A percentile compares a stretch with the other conserved stretches of the same genome.
These are phyloP conservation scores for Hephaestus fuliginosus DNA, from an alignment of 2,797 vertebrate genomes.

Conservation along the genomic window DNA sequence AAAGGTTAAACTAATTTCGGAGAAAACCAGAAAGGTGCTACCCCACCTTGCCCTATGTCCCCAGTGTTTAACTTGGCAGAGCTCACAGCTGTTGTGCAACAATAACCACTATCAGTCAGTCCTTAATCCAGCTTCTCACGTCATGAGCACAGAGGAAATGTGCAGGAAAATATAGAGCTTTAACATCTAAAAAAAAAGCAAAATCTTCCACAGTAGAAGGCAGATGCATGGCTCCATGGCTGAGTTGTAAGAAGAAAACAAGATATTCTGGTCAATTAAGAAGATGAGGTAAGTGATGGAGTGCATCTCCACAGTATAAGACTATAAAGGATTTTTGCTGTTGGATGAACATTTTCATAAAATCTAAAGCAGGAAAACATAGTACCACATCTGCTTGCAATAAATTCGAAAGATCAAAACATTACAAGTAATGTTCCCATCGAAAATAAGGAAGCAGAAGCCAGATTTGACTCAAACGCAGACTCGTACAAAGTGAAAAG, in stretches of 20 bases:
- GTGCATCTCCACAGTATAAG: background rate
- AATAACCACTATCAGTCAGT: background rate
- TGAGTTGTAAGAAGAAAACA: background rate
- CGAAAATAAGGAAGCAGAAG: constrained; percentile 2
- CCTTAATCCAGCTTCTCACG: background rate
- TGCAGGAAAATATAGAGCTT: background rate
- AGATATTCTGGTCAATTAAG: constrained; percentile 4
- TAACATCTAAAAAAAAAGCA: background rate
- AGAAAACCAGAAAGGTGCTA: background rate
- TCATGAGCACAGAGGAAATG: background rate
- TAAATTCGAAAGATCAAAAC: constrained; percentile 20
- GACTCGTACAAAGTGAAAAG: constrained; percentile 2
- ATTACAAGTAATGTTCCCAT: constrained; percentile 13
- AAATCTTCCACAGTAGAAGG: constrained; percentile 1
- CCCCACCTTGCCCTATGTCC: background rate
- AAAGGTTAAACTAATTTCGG: background rate
- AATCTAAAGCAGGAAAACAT: constrained; percentile 4
- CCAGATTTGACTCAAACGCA: background rate
- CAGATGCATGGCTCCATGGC: background rate
- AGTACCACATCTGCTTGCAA: constrained; percentile 29
- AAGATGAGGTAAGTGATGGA: constrained; percentile 6
- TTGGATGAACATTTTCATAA: background rate
- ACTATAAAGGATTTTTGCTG: constrained; percentile 9
- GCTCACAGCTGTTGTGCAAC: background rate
- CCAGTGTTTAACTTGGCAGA: background rate